Evolutionary conservation across 1,140 invertebrate species (phyloP).

Genomic region (Bursaphelenchus mucronatus): DNA sequence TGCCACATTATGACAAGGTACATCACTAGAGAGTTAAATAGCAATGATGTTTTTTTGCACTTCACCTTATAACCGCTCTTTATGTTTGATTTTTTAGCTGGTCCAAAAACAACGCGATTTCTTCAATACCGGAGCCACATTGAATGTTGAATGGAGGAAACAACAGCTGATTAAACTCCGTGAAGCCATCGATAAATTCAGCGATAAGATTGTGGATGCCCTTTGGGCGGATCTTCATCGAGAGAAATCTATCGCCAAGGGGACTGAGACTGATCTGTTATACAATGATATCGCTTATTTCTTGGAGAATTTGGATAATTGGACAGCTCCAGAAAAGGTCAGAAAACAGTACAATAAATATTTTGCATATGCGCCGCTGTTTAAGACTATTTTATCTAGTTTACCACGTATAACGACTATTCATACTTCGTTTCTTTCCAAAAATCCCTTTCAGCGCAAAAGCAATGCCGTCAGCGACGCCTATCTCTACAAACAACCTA

Average conservation of each 20-base stretch:
- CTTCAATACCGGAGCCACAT: conserved; percentile 8
- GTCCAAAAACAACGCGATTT: conserved; percentile 22
- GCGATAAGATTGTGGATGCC: conserved; percentile 38
- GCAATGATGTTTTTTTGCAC: too few relatives aligned
- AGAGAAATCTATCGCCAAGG: conserved; percentile 14
- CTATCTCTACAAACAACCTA: conserved; percentile 69
- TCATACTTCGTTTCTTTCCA: conserved; percentile 61
- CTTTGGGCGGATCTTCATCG: conserved; percentile 52
- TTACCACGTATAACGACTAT: conserved; percentile 11
- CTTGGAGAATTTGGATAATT: conserved; percentile 27
- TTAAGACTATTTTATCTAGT: conserved; percentile 59
- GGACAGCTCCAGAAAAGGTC: conserved; percentile 17
- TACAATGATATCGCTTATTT: conserved; percentile 33
- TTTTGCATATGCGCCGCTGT: too few relatives aligned
- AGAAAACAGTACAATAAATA: background rate
- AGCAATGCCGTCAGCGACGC: conserved; percentile 24
- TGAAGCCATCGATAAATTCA: conserved; percentile 19
- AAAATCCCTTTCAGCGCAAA: conserved; percentile 21
- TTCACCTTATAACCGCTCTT: too few relatives aligned
- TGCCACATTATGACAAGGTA: too few relatives aligned
- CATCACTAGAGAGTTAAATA: too few relatives aligned
- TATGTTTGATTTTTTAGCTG: background rate
- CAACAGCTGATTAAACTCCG: conserved; percentile 37
- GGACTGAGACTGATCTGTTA: conserved; percentile 33
- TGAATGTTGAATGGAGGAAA: conserved; percentile 32